phyloP scores from a whole-genome alignment of 1,140 invertebrate species.

The Dendrolimus punctatus region DNA sequence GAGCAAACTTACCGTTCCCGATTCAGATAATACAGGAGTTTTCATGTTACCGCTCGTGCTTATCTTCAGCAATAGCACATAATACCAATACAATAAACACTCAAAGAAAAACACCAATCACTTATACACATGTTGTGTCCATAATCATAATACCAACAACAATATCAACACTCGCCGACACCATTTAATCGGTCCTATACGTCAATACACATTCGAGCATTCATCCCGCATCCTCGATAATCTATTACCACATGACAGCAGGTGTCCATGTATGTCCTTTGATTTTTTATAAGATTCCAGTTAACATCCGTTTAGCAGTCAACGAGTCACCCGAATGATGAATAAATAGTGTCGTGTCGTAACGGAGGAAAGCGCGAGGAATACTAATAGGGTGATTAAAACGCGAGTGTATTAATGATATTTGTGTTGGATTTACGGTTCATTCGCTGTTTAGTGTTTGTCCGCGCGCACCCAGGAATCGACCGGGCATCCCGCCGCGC shows the following conservation, averaged over 20 bases:
- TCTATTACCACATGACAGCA: constrained; percentile 21
- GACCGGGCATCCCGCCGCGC: constrained; percentile 58
- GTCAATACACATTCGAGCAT: constrained; percentile 4
- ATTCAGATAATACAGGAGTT: too few species aligned
- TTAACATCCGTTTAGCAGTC: background rate
- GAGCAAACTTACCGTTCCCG: too few species aligned
- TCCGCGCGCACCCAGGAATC: constrained; percentile 51
- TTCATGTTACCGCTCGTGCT: too few species aligned
- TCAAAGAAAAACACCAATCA: too few species aligned
- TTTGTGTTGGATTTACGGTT: constrained; percentile 25
- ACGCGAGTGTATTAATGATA: constrained; percentile 7
- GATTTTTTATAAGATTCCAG: constrained; percentile 12
- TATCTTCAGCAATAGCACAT: too few species aligned
- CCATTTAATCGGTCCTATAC: too few species aligned
- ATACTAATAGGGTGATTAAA: background rate
- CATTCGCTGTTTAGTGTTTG: constrained; percentile 26
- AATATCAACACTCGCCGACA: too few species aligned
- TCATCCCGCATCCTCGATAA: constrained; percentile 8
- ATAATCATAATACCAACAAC: too few species aligned
- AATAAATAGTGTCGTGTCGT: constrained; percentile 3
- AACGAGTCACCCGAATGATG: background rate
- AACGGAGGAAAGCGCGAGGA: too few species aligned
- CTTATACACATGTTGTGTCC: too few species aligned
- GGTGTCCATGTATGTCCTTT: constrained; percentile 19
- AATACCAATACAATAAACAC: too few species aligned